Conservation (phyloP, 2,888 invertebrate genomes). For the Drosophila conformis region DNA sequence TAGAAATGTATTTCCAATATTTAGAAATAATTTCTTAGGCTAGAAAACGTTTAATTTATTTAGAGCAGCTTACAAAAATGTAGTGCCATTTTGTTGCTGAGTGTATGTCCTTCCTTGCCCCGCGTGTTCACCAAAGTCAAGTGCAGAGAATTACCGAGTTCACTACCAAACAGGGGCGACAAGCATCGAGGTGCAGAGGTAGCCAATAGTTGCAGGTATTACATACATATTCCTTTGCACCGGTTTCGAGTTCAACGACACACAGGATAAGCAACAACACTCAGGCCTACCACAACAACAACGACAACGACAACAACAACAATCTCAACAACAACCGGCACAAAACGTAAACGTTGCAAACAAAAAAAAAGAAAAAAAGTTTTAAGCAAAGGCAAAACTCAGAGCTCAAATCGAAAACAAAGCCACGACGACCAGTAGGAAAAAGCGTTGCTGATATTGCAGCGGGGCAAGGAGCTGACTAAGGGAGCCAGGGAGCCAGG, state of each 20-base stretch:
- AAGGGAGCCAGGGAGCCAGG: not conserved
- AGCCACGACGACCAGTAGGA: constrained; percentile 61
- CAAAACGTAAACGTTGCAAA: constrained; percentile 74
- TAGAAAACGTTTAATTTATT: not conserved
- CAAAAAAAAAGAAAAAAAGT: constrained; percentile 36
- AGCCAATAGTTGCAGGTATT: constrained; percentile 47
- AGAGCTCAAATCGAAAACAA: constrained; percentile 69
- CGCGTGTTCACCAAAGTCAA: constrained; percentile 65
- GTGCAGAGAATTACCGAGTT: constrained; percentile 50
- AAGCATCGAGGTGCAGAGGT: constrained; percentile 53
- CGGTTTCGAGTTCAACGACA: constrained; percentile 70
- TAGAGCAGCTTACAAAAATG: too few species aligned
- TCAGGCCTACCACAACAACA: constrained; percentile 58
- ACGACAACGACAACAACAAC: constrained; percentile 17
- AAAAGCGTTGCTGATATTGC: constrained; percentile 12
- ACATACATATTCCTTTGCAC: constrained; percentile 45
- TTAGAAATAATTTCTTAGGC: not conserved
- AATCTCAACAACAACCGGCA: constrained; percentile 65
- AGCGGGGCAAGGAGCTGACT: constrained; percentile 25
- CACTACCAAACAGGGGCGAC: constrained; percentile 41
- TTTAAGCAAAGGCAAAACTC: constrained; percentile 63
- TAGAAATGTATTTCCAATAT: not conserved
- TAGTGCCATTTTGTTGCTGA: not conserved
- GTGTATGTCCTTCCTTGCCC: constrained; percentile 25
- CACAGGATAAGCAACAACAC: constrained; percentile 72